Conservation (phyloP, 1,140 invertebrate genomes). For the Coptotermes formosanus region DNA sequence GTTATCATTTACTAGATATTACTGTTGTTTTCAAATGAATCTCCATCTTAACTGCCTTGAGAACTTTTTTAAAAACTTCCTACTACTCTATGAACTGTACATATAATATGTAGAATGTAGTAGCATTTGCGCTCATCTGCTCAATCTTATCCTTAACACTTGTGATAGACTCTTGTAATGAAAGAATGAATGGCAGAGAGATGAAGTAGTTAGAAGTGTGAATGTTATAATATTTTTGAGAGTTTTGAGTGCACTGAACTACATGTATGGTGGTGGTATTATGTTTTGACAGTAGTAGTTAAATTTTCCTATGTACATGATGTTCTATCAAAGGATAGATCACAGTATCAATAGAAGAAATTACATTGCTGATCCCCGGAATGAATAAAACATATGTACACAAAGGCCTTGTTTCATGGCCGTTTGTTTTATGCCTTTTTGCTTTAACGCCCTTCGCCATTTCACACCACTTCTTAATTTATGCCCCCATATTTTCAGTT, state of each 20-base stretch:
- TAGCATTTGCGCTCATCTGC: not conserved
- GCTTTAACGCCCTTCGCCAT: too few species aligned
- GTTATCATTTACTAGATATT: conserved; percentile 1
- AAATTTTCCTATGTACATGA: not conserved
- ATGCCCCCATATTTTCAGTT: too few species aligned
- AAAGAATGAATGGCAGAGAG: not conserved
- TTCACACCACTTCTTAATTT: too few species aligned
- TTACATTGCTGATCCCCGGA: not conserved
- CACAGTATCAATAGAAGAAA: not conserved
- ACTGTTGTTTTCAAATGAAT: conserved; percentile 13
- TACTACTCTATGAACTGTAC: not conserved
- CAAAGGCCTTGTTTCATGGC: too few species aligned
- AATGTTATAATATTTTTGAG: not conserved
- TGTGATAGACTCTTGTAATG: not conserved
- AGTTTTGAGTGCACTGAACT: not conserved
- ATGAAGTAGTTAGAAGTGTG: not conserved
- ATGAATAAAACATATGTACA: not conserved
- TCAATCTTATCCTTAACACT: not conserved
- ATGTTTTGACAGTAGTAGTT: not conserved
- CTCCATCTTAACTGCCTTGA: conserved; percentile 11
- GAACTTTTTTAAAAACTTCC: conserved; percentile 16
- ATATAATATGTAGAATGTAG: not conserved
- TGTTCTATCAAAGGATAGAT: not conserved
- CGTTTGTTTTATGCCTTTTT: too few species aligned
- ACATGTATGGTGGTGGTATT: not conserved